Percentiles rank a stretch among this genome's conserved stretches.
Evolutionary conservation across 2,888 invertebrate genomes (phyloP).

Genomic region (Eupithecia exiguata): DNA sequence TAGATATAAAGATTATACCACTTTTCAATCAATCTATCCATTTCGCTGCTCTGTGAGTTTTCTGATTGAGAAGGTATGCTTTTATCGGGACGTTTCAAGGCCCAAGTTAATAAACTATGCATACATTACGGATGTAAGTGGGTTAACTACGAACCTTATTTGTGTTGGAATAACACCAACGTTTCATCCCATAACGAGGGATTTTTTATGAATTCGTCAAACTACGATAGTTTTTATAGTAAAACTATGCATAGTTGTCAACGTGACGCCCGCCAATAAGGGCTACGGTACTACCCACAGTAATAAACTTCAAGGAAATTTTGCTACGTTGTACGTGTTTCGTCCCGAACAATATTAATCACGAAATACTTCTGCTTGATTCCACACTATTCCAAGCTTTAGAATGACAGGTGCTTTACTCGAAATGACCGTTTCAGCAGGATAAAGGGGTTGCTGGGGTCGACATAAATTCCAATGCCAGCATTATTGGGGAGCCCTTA

Average conservation of each 20-base stretch:
- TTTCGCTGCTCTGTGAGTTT: background rate
- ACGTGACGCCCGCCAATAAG: background rate
- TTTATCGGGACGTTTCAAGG: background rate
- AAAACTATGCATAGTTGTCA: background rate
- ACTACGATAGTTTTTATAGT: too few relatives aligned
- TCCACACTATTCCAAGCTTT: slow-evolving; percentile 49
- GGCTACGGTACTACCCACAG: background rate
- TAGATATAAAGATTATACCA: background rate
- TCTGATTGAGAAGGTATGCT: background rate
- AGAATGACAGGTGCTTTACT: slow-evolving; percentile 72
- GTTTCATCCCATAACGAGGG: too few relatives aligned
- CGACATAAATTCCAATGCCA: slow-evolving; percentile 75
- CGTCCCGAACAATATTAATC: slow-evolving; percentile 21
- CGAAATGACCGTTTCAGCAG: slow-evolving; percentile 69
- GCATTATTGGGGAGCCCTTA: slow-evolving; percentile 73
- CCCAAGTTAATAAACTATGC: background rate
- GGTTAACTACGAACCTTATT: too few relatives aligned
- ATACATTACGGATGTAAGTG: too few relatives aligned
- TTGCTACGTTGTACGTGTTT: background rate
- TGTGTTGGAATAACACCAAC: too few relatives aligned
- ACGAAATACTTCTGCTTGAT: slow-evolving; percentile 45
- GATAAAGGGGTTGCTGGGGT: slow-evolving; percentile 67
- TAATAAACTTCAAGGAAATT: slow-evolving; percentile 2
- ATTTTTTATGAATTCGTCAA: too few relatives aligned
- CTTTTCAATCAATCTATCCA: background rate